These are phyloP conservation scores for Eupithecia tripunctaria DNA, from an alignment of 2,888 invertebrate species.

Conservation along the genomic window DNA sequence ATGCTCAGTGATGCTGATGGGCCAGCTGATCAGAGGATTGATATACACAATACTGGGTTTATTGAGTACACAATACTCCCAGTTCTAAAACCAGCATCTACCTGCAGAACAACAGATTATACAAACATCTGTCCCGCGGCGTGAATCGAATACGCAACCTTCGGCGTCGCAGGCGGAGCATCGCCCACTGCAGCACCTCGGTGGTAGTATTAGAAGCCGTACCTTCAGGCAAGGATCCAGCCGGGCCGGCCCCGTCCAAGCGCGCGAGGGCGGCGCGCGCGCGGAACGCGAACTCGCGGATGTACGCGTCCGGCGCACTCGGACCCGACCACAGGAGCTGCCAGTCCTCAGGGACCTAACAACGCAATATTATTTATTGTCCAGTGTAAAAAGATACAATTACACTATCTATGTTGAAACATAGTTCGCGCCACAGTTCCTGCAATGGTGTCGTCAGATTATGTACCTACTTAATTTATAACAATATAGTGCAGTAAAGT, in stretches of 20 bases:
- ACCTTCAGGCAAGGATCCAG: conserved; percentile 65
- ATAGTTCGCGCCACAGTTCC: too few species aligned
- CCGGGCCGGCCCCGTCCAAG: conserved; percentile 27
- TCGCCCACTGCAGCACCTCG: neutral
- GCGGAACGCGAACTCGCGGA: conserved; percentile 67
- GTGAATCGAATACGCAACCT: neutral
- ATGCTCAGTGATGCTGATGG: too few species aligned
- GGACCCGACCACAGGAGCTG: conserved; percentile 73
- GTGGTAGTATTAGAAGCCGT: neutral
- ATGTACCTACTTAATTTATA: too few species aligned
- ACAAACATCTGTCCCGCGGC: neutral
- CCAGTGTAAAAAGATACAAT: too few species aligned
- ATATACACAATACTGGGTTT: too few species aligned
- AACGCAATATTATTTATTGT: neutral
- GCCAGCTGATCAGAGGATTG: too few species aligned
- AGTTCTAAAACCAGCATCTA: neutral
- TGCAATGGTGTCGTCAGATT: too few species aligned
- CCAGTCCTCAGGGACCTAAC: conserved; percentile 73
- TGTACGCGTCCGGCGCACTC: conserved; percentile 58
- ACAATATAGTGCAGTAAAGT: too few species aligned
- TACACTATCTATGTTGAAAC: too few species aligned
- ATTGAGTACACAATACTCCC: too few species aligned
- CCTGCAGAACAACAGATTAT: neutral
- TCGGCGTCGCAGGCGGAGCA: neutral
- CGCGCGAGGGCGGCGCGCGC: conserved; percentile 64